Conservation (phyloP, 2,797 vertebrate species). For the Acrossocheilus fasciatus region DNA sequence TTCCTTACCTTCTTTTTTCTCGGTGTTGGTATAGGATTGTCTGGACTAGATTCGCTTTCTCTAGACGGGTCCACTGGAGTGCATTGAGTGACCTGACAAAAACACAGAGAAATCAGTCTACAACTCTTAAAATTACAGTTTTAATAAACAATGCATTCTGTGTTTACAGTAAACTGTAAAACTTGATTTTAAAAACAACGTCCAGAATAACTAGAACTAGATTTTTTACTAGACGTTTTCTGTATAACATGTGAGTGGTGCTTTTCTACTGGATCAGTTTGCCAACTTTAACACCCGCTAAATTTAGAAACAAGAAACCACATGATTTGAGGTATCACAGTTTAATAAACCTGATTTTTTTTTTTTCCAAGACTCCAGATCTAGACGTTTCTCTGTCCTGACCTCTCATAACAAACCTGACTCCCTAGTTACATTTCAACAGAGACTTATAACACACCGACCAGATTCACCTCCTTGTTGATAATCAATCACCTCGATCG, state of each 20-base stretch:
- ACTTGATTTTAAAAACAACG: background rate
- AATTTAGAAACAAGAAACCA: background rate
- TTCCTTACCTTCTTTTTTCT: slow-evolving; percentile 38
- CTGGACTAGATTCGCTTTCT: slow-evolving; percentile 23
- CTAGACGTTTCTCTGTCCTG: background rate
- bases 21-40: background rate
- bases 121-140: background rate
- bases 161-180: background rate
- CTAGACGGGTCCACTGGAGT: background rate
- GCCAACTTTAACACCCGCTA: background rate
- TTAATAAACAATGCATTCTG: background rate
- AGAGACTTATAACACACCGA: background rate
- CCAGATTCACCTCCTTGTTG: background rate
- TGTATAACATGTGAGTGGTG: background rate
- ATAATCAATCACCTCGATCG: background rate
- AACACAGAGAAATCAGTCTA: background rate
- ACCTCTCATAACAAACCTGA: background rate
- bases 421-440: background rate
- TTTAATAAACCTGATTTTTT: background rate
- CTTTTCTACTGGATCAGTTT: background rate
- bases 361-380: background rate
- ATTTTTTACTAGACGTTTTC: background rate
- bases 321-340: background rate
- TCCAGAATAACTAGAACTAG: background rate
- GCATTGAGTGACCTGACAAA: slow-evolving; percentile 11